Base-by-base conservation (phyloP, 2,888 invertebrate genomes). In the Pseudoips prasinana region DNA sequence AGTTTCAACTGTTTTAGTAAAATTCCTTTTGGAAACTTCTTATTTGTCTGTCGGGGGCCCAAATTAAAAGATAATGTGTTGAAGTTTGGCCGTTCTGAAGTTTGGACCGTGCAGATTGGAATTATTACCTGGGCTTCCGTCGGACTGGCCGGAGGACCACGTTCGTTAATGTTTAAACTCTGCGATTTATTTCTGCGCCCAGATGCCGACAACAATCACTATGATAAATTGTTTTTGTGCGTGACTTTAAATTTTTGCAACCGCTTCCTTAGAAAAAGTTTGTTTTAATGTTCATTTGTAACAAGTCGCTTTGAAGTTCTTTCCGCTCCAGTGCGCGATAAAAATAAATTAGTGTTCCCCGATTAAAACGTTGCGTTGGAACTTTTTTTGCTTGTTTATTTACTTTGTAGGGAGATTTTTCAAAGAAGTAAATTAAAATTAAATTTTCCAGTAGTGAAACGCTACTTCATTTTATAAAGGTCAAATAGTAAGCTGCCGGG, bases 11-110 rank as follows among this genome's bases (percentile, higher is more conserved):
- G 68, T 73, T 69, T 68, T 60, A 69, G 65, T 60, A 58, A 61
- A 64, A 73, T 66, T 72, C 62, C 64, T 68, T 70, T 67, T 58
- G 61, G 62, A 39, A 63, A 63, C 64, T 63, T 75, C 73, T 79
- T 82, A 76, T 81, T 84, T 83, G 78, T 82, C 71, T 69, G 67
- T 64, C 46, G 57, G 37, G 28, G 60, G 61, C 20, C 53, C 56
- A 73, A 79, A 85, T 85, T 81, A 79, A 81, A 82, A 83, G 77
- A 73, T 82, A 81, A 85, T 75, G 75, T 73, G 73, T 63, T 62
- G 52, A 85, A 88, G 80, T 86, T 87, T 59, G 72, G 63, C 66
- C 74, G 61, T 83, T 85, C 59, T 62, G 63, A 73, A 83, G 76
- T 79, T 80, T 55, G 54, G 63, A 67, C 55, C 71, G 62, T 78